phyloP scores from a whole-genome alignment of 1,140 invertebrate species.

The Drosophila subpulchrella region DNA sequence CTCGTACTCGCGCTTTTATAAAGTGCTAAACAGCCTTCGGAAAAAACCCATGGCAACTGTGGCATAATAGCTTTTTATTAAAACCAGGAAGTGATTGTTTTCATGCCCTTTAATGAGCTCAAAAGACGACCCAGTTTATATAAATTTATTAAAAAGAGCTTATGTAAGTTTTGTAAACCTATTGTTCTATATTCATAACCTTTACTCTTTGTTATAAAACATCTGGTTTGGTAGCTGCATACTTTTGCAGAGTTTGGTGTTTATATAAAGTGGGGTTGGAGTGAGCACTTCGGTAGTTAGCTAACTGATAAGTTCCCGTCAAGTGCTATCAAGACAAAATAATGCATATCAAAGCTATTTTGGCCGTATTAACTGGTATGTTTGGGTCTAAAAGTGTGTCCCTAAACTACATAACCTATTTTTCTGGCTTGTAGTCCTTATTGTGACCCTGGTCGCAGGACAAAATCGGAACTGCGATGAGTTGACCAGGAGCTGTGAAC shows the following conservation, averaged over 20 bases:
- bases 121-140: slow-evolving; percentile 22
- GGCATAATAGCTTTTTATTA: neutral
- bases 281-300: slow-evolving; percentile 1
- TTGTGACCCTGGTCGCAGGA: slow-evolving; percentile 31
- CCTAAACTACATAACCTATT: neutral
- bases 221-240: neutral
- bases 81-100: slow-evolving; percentile 17
- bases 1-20: slow-evolving; percentile 39
- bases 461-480: slow-evolving; percentile 31
- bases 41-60: neutral
- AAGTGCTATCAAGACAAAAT: slow-evolving; percentile 7
- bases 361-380: slow-evolving; percentile 26
- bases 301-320: slow-evolving; percentile 17
- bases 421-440: slow-evolving; percentile 16
- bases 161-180: neutral
- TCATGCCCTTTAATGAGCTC: slow-evolving; percentile 3
- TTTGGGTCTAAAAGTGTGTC: neutral
- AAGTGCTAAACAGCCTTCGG: neutral
- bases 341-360: slow-evolving; percentile 12
- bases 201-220: neutral
- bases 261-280: neutral
- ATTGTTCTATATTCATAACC: slow-evolving; percentile 6
- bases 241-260: neutral
- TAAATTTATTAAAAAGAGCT: neutral
- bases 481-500: slow-evolving; percentile 8